Conservation (phyloP, 23 tunicate species). For the Ascidia mentula region DNA sequence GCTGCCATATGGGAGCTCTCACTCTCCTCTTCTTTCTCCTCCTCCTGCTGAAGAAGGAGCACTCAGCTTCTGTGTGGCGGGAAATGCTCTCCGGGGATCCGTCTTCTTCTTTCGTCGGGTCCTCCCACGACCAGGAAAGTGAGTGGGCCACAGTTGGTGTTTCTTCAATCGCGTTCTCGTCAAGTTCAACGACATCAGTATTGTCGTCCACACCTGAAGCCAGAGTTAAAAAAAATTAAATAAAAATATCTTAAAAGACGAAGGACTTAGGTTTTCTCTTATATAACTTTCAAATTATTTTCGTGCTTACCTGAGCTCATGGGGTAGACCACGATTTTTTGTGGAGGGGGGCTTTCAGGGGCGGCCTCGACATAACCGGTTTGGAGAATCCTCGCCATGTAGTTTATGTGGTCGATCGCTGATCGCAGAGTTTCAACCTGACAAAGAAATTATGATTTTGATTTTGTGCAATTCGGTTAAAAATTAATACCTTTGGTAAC, state of each 20-base stretch:
- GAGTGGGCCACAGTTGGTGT: slow-evolving; percentile 27
- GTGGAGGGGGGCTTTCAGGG: background rate
- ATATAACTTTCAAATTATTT: too few species aligned
- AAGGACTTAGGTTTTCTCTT: too few species aligned
- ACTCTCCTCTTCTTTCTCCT: slow-evolving; percentile 1
- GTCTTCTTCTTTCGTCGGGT: background rate
- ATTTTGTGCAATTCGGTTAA: background rate
- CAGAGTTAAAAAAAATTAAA: too few species aligned
- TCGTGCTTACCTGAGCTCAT: background rate
- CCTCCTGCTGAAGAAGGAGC: too few species aligned
- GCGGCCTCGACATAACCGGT: slow-evolving; percentile 26
- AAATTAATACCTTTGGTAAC: background rate
- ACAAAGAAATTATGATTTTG: background rate
- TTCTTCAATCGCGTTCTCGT: too few species aligned
- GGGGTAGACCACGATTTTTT: background rate
- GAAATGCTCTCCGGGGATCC: too few species aligned
- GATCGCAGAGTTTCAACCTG: slow-evolving; percentile 84
- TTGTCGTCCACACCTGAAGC: too few species aligned
- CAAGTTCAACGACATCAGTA: too few species aligned
- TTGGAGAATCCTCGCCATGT: slow-evolving; percentile 61
- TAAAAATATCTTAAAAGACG: too few species aligned
- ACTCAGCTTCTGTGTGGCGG: background rate
- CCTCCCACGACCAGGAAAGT: slow-evolving; percentile 45
- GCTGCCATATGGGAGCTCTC: slow-evolving; percentile 38
- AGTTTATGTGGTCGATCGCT: slow-evolving; percentile 82